Evolutionary conservation across 2,113 vertebrate genomes (phyloP), one percentile per base, ranked within the genome.

Genomic region (Gavialis gangeticus): DNA sequence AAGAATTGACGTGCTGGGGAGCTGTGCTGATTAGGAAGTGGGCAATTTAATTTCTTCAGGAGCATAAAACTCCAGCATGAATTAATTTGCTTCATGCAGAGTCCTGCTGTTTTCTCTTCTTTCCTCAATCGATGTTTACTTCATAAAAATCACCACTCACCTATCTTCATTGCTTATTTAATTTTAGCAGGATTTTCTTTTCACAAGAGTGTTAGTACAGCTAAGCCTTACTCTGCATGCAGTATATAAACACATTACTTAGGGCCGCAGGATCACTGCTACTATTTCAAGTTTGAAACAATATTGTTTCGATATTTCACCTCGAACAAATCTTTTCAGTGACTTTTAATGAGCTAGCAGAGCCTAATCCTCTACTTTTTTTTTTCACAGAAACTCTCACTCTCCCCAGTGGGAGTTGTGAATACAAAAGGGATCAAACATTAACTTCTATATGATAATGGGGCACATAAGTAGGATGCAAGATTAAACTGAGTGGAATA

Each of bases 21-120:
- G 91, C 62, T 87, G 18, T 88, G 59, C 75, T 97, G 96, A 92
- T 97, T 97, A 97, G 87, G 75, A 97, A 98, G 75, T 85, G 75
- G 89, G 94, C 89, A 97, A 98, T 97, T 97, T 97, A 96, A 96
- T 98, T 98, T 98, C 95, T 97, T 92, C 85, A 95, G 85, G 60
- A 96, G 84, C 76, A 16, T 95, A 92, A 97, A 97, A 97, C 92
- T 97, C 89, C 95, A 98, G 79, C 92, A 95, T 93, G 95, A 97
- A 97, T 97, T 97, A 97, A 98, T 98, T 98, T 97, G 89, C 93
- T 97, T 96, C 96, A 94, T 11, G 77, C 96, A 92, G 95, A 96
- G 94, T 92, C 95, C 90, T 94, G 93, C 92, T 97, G 96, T 89
- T 82, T 96, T 96, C 82, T 93, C 85, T 95, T 96, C 96, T 97